Conservation (phyloP, 2,113 vertebrate genomes). For the Castor canadensis region DNA sequence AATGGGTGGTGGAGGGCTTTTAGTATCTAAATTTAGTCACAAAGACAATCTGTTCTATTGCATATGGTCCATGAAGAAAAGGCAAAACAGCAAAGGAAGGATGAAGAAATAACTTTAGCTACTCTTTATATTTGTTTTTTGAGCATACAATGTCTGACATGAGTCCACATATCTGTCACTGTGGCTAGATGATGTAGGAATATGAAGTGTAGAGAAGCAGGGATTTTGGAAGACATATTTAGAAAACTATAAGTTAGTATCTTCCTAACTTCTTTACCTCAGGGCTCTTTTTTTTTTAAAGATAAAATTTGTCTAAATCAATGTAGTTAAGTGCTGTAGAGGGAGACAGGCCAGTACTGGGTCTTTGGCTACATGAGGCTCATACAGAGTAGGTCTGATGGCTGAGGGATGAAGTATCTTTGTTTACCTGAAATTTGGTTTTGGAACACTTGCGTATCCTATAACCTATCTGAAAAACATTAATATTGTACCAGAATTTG, state of each 20-base stretch:
- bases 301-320: not conserved
- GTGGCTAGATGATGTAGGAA: not conserved
- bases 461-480: not conserved
- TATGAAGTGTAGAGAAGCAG: not conserved
- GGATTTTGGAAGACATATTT: not conserved
- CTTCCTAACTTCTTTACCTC: not conserved
- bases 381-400: not conserved
- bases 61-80: not conserved
- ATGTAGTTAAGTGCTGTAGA: not conserved
- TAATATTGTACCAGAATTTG: not conserved
- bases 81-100: not conserved
- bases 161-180: not conserved
- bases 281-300: not conserved
- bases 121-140: not conserved
- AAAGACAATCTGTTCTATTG: not conserved
- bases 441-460: not conserved
- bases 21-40: constrained; percentile 7
- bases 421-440: not conserved
- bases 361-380: not conserved
- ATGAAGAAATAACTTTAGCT: not conserved
- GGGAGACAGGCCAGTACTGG: not conserved
- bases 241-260: not conserved
- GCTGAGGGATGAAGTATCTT: not conserved
- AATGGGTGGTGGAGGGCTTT: not conserved
- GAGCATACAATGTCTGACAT: not conserved